Percentiles rank a stretch among this genome's conserved stretches.
These are phyloP conservation scores for Charaxes varanes DNA, from an alignment of 1,140 invertebrate species.

Conservation along the genomic window DNA sequence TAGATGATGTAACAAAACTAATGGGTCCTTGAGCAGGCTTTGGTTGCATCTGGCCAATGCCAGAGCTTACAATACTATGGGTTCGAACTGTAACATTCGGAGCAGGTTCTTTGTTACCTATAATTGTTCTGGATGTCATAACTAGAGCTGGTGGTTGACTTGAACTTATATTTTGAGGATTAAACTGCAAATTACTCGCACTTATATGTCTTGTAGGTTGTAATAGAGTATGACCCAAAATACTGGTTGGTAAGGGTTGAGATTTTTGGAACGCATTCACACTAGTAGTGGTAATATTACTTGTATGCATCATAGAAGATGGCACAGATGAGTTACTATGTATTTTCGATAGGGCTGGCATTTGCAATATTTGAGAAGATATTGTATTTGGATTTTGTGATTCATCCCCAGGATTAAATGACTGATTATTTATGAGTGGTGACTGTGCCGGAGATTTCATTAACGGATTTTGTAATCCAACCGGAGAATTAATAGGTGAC, in stretches of 20 bases:
- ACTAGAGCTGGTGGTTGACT: constrained; percentile 72
- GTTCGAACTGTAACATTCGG: constrained; percentile 64
- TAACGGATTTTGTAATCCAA: constrained; percentile 43
- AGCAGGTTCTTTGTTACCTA: constrained; percentile 54
- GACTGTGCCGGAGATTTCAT: constrained; percentile 62
- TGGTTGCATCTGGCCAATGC: constrained; percentile 48
- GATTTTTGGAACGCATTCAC: constrained; percentile 49
- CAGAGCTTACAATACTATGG: constrained; percentile 50
- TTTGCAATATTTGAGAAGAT: constrained; percentile 66
- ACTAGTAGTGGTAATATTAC: constrained; percentile 59
- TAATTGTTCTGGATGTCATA: constrained; percentile 65
- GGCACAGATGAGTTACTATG: constrained; percentile 46
- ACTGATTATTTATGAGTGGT: constrained; percentile 45
- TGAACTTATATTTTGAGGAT: constrained; percentile 66
- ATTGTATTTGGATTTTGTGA: constrained; percentile 31
- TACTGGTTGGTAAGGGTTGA: constrained; percentile 59
- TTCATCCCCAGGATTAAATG: constrained; percentile 42
- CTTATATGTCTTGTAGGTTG: constrained; percentile 62
- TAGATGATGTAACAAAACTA: constrained; percentile 68
- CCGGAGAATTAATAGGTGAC: constrained; percentile 61
- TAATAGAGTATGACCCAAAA: constrained; percentile 65
- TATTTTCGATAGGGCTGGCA: constrained; percentile 71
- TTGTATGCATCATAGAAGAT: constrained; percentile 48
- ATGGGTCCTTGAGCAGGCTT: constrained; percentile 44
- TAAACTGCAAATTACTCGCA: constrained; percentile 63